A percentile compares a stretch with the other conserved stretches of the same genome.
Evolutionary conservation across 92 coral and sea anemone genomes (phyloP).

Genomic region (Epizoanthus fatuus): DNA sequence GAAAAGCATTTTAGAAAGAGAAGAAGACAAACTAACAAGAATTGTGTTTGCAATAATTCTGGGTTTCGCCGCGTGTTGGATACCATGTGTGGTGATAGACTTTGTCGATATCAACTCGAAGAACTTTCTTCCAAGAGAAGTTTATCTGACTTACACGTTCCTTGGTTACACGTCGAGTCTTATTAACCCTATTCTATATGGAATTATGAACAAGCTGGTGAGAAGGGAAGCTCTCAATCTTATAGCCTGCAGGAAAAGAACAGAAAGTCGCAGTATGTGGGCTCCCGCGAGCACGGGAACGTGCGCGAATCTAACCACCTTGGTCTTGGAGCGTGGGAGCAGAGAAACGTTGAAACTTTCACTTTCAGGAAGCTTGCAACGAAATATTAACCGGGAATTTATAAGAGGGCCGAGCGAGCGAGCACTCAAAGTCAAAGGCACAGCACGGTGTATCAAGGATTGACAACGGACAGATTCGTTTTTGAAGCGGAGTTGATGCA

Average conservation of each 20-base stretch:
- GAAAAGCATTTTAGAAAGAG: conserved; percentile 72
- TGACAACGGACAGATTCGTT: too few species aligned
- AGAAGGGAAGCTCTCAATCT: conserved; percentile 71
- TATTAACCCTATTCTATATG: conserved; percentile 84
- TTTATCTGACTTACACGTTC: conserved; percentile 80
- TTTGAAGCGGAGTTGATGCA: too few species aligned
- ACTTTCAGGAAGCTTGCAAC: background rate
- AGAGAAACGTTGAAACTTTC: conserved; percentile 19
- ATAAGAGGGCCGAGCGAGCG: background rate
- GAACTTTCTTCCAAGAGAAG: conserved; percentile 74
- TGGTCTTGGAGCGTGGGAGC: conserved; percentile 4
- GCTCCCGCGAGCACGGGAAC: background rate
- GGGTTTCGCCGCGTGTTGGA: conserved; percentile 87
- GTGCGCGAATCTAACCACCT: background rate
- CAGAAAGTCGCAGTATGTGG: background rate
- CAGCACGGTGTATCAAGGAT: background rate
- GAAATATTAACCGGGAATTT: background rate
- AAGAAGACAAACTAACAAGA: conserved; percentile 82
- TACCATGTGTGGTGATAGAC: conserved; percentile 85
- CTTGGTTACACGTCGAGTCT: conserved; percentile 80
- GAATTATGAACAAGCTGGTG: conserved; percentile 86
- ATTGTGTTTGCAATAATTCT: conserved; percentile 80
- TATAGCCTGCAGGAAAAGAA: conserved; percentile 43
- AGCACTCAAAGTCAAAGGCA: conserved; percentile 3
- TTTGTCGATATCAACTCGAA: conserved; percentile 62